Evolutionary conservation across 2,797 vertebrate genomes (phyloP).

Genomic region (Clarias fuscus): DNA sequence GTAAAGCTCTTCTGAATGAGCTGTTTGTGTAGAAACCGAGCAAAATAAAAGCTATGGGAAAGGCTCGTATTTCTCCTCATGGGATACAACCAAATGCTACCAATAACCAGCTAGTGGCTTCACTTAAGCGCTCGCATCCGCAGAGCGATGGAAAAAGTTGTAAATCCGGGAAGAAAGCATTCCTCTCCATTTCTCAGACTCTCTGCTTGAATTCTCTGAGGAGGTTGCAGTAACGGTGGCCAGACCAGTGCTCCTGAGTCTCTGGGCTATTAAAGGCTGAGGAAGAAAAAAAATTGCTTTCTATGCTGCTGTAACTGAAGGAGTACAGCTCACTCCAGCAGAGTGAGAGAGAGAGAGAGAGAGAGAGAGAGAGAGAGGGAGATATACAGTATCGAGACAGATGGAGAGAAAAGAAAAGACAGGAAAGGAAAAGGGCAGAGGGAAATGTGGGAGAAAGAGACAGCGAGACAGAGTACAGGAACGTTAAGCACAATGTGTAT

Average conservation of each 20-base stretch:
- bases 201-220: conserved; percentile 54
- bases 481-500: not conserved
- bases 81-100: conserved; percentile 43
- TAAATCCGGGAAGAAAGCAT: conserved; percentile 37
- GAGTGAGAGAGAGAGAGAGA: conserved; percentile 1
- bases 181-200: conserved; percentile 49
- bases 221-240: conserved; percentile 44
- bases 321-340: conserved; percentile 38
- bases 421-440: conserved; percentile 32
- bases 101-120: conserved; percentile 41
- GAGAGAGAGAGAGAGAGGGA: conserved; percentile 33
- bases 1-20: conserved; percentile 9
- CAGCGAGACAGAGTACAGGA: conserved; percentile 18
- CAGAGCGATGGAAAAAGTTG: conserved; percentile 40
- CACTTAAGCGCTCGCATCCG: conserved; percentile 43
- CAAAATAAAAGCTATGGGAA: conserved; percentile 27
- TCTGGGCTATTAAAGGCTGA: conserved; percentile 41
- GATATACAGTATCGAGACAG: not conserved
- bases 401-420: conserved; percentile 49
- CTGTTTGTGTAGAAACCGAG: not conserved
- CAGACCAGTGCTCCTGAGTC: conserved; percentile 23
- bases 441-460: conserved; percentile 57
- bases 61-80: conserved; percentile 46
- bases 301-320: conserved; percentile 50
- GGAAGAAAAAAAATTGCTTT: conserved; percentile 35